Evolutionary conservation across 1,140 invertebrate genomes (phyloP).

Genomic region (Aphelenchoides besseyi): DNA sequence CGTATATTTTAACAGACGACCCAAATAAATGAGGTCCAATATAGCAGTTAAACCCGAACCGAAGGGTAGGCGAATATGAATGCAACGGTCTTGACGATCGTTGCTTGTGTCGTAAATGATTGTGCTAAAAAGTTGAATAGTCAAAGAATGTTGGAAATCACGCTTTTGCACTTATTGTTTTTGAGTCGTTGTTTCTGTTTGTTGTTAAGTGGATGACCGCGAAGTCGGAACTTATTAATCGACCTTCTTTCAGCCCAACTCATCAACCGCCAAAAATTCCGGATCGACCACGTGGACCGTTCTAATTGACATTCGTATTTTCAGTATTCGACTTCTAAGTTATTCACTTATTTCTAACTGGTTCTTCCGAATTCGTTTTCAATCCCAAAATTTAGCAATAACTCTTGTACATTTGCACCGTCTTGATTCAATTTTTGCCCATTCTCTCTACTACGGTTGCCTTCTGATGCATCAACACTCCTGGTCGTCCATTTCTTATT

Average conservation of each 20-base stretch:
- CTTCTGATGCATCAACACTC: background rate
- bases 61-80: background rate
- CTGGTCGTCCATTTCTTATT: background rate
- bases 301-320: background rate
- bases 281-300: background rate
- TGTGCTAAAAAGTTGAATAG: background rate
- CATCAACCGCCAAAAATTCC: background rate
- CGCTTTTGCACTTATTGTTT: background rate
- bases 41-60: background rate
- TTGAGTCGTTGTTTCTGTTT: background rate
- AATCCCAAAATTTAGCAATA: background rate
- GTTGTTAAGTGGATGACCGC: no score
- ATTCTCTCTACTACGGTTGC: no score
- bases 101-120: background rate
- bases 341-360: background rate
- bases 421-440: background rate
- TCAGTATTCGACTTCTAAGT: conserved; percentile 1
- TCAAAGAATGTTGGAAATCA: no score
- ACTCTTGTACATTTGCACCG: background rate
- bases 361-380: background rate
- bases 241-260: background rate
- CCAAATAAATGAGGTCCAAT: background rate
- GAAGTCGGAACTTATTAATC: no score
- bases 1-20: background rate
- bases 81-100: no score